Evolutionary conservation across 1,140 invertebrate genomes (phyloP), one percentile per base, ranked within the genome.

Genomic region (Phortica variegata): DNA sequence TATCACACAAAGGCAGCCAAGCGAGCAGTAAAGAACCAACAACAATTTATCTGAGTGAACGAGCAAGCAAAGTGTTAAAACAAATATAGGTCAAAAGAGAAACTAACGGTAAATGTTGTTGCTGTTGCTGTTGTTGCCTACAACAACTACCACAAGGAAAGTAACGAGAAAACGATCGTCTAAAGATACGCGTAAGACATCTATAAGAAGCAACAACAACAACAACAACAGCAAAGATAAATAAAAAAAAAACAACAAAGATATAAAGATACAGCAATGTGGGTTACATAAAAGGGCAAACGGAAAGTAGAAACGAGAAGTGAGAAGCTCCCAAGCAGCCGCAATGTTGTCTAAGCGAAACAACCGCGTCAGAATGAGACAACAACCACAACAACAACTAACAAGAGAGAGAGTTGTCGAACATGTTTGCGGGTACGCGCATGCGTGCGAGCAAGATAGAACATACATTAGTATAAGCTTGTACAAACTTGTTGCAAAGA

Each of bases 71-170:
- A 47, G 54, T 53, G 52, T 59, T 52, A 41, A n/a, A 38, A 37
- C 50, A 60, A 68, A 73, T 73, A 65, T 73, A 65, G 69, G 69
- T 70, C 69, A 73, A 73, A 73, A 73, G 69, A 73, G 69, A 73
- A 73, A 73, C 69, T 72, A 72, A 73, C 68, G 61, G 68, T 72
- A 72, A 54, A 68, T 45, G 39, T 38, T 31, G 34, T 41, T 34
- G 32, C 13, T 34, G 32, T 34, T 15, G 32, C 32, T 34, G 32
- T n/a, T 34, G 32, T n/a, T 34, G 32, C 32, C 26, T 16, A 43
- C 45, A 51, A 57, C 55, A 57, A 43, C 23, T 6, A 26, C 10
- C 5, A 26, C 23, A 26, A 26, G 5, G 23, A 26, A 26, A n/a
- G n/a, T n/a, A 26, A 26, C 23, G 23, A 26, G 23, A 26, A 26